Base-by-base conservation (phyloP, 1,140 invertebrate species). In the Drosophila kikkawai region DNA sequence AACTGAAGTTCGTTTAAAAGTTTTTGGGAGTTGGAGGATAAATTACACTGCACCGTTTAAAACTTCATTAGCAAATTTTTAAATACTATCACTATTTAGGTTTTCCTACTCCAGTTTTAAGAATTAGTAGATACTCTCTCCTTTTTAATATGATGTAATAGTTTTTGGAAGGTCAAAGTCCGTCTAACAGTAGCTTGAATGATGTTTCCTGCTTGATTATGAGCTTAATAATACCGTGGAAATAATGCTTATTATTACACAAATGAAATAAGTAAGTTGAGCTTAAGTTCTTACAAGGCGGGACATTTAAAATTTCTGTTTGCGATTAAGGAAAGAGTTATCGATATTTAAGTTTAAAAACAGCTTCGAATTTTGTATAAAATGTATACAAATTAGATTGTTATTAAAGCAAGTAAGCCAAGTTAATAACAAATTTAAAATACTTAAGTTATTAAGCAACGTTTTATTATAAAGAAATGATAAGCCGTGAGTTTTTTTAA, bases 1-100 rank as follows among this genome's bases (percentile, higher is more conserved):
- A 69, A 65, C 60, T 66, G n/a, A 44, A 19, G 13, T 36, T 17
- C 17, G 17, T 6, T 19, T 9, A n/a, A 6, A 61, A n/a, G 7
- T n/a, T 4, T 15, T 36, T 13, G 13, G 11, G 7, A 17, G 19
- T 42, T 42, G 11, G 8, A 11, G 11, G 8, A 7, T 13, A 19
- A 42, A 34, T 42, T 50, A 22, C 37, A 53, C 19, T 39, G n/a
- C 5, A 37, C 32, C 37, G 29, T 22, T 12, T 9, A 26, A 53
- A 75, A 36, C 22, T 4, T 0, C 45, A 59, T 75, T 41, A 26
- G 29, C 29, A 19, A 41, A 15, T 36, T 39, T 36, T 11, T 5
- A 32, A 56, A 26, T 11, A 7, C 9, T 26, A 22, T 22, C 13
- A 9, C 13, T 13, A 50, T 22, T 29, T 51, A 12, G 34, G 17